Percentiles rank a stretch among this genome's conserved stretches.
Evolutionary conservation across 2,113 vertebrate genomes (phyloP).

Genomic region (Pollachius pollachius): DNA sequence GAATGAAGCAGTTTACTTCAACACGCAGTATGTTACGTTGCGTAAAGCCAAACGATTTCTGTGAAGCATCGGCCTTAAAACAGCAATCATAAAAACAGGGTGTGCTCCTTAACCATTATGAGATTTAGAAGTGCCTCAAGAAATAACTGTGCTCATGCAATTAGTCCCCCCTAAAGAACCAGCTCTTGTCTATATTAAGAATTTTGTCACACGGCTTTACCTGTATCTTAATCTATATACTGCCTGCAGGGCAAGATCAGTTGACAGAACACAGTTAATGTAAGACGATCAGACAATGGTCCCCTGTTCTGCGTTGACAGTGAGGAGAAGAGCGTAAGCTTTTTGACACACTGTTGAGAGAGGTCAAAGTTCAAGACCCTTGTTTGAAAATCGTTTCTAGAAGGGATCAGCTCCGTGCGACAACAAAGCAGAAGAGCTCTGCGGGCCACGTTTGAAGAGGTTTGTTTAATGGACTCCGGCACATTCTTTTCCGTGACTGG

Average conservation of each 20-base stretch:
- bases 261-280: constrained; percentile 5
- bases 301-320: constrained; percentile 27
- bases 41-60: neutral
- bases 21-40: neutral
- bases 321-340: constrained; percentile 22
- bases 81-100: neutral
- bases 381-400: constrained; percentile 25
- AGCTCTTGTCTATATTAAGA: no score
- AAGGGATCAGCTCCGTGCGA: constrained; percentile 40
- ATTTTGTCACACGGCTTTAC: no score
- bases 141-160: neutral
- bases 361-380: constrained; percentile 46
- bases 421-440: constrained; percentile 22
- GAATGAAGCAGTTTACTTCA: neutral
- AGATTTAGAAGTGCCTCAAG: neutral
- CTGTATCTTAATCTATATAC: neutral
- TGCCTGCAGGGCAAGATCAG: constrained; percentile 1
- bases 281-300: constrained; percentile 12
- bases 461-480: constrained; percentile 22
- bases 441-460: constrained; percentile 27
- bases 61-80: neutral
- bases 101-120: neutral
- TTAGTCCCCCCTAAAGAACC: no score
- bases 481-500: constrained; percentile 13
- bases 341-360: constrained; percentile 48